Base-by-base conservation (phyloP, 2,113 vertebrate genomes). In the Siniperca chuatsi region DNA sequence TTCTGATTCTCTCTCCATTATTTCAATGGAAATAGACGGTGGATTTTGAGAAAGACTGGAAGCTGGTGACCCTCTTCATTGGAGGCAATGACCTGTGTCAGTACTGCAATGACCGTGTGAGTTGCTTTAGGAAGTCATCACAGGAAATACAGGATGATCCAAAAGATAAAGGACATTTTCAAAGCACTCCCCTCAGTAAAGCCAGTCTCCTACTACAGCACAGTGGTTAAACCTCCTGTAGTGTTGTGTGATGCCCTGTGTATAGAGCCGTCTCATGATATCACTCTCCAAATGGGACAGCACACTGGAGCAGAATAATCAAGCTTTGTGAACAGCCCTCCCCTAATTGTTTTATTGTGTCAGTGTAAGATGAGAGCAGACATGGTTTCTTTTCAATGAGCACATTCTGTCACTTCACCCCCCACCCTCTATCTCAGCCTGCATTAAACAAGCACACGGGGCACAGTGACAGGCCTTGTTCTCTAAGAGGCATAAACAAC, bases 21-120 rank as follows among this genome's bases (percentile, higher is more conserved):
- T n/a, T 83, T 73, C 12, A 74, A 58, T 76, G 67, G 29, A 85
- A 70, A 50, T 72, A 99, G 98, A 81, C 94, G 4, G 96, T 99
- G 78, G 92, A 97, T 90, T 97, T 97, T 88, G 75, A 97, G 65
- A 92, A 96, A 6, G 98, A 99, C 87, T 99, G 98, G 98, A 99
- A 99, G 93, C 90, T 99, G 91, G 95, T 99, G 91, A 99, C 98
- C 1, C 79, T 99, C 81, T 96, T 99, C 40, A 90, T 98, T 52
- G 98, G 98, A 86, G 93, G 92, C 87, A 98, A 96, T 0, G 98
- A 99, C 93, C 90, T 99, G 70, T 99, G 98, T 90, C 96, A 95
- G 76, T 98, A 97, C 95, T 99, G 98, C 81, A 87, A 96, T 50
- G 92, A 98, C 83, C 92, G 95, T 92, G 98, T 98, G 87, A 96